phyloP scores from a whole-genome alignment of 2,888 invertebrate species.

The Dromius quadrimaculatus region DNA sequence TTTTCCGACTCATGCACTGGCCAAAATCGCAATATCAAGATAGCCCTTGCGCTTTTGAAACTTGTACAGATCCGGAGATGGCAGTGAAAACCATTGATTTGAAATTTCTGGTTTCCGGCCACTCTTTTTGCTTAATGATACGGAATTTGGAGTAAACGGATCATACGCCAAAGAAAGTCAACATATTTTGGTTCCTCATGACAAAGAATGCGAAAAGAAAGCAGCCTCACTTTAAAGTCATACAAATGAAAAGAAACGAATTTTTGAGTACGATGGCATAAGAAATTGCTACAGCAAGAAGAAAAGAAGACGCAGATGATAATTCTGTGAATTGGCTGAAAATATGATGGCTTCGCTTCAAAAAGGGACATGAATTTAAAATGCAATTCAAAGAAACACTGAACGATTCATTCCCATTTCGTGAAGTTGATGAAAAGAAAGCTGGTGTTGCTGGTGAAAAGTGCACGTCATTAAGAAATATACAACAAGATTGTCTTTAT shows the following conservation, averaged over 20 bases:
- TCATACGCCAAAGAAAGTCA: not conserved
- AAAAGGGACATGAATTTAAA: constrained; percentile 47
- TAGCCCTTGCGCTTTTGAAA: constrained; percentile 25
- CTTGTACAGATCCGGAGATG: constrained; percentile 31
- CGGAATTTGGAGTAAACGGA: constrained; percentile 38
- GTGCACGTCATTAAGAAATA: too few species aligned
- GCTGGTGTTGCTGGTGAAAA: too few species aligned
- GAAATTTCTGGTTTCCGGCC: constrained; percentile 23
- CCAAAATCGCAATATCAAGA: constrained; percentile 60
- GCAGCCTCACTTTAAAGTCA: constrained; percentile 41
- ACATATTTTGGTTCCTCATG: constrained; percentile 47
- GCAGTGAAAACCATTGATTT: constrained; percentile 8
- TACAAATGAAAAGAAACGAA: constrained; percentile 51
- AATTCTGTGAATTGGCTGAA: constrained; percentile 53
- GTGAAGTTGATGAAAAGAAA: constrained; percentile 49
- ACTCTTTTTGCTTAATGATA: constrained; percentile 32
- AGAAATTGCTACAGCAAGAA: constrained; percentile 52
- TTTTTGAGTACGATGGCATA: constrained; percentile 49
- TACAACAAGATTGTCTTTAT: too few species aligned
- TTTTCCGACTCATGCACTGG: constrained; percentile 59
- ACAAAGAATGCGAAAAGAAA: constrained; percentile 33
- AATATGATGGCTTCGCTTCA: constrained; percentile 54
- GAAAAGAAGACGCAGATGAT: constrained; percentile 52
- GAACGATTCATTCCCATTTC: constrained; percentile 51
- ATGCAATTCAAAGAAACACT: constrained; percentile 53